Percentiles rank a stretch among this genome's conserved stretches.
These are phyloP conservation scores for Scomber japonicus DNA, from an alignment of 2,113 vertebrate species.

Conservation along the genomic window DNA sequence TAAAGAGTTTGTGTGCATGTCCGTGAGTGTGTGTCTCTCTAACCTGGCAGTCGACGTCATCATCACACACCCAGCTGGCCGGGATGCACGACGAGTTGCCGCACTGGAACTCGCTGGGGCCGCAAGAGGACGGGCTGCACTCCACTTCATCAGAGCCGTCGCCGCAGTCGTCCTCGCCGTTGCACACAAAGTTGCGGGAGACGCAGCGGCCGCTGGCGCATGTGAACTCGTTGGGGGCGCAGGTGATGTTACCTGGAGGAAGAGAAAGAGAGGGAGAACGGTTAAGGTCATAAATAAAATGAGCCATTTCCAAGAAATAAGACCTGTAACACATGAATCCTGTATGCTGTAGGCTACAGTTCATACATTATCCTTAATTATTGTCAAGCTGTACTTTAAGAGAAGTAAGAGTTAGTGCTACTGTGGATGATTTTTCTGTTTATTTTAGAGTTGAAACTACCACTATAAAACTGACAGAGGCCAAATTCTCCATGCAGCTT, in stretches of 20 bases:
- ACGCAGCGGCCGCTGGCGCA: constrained; percentile 93
- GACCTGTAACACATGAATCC: no score
- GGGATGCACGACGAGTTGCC: constrained; percentile 93
- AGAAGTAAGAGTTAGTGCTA: no score
- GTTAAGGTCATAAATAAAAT: neutral
- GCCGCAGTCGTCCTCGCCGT: constrained; percentile 95
- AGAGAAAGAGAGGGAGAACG: neutral
- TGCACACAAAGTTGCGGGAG: constrained; percentile 94
- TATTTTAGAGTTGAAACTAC: no score
- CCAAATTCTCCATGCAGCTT: no score
- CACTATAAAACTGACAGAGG: no score
- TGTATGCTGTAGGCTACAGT: no score
- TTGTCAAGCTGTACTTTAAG: no score
- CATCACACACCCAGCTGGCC: constrained; percentile 93
- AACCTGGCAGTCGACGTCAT: constrained; percentile 93
- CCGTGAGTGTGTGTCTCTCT: neutral
- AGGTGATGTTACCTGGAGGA: constrained; percentile 92
- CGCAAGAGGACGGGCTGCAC: constrained; percentile 91
- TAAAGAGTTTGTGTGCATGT: neutral
- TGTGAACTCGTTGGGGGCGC: constrained; percentile 93
- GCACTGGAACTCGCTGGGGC: constrained; percentile 92
- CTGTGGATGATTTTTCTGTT: no score
- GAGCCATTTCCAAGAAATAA: no score
- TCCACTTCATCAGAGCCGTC: constrained; percentile 93
- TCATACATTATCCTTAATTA: no score